phyloP scores from a whole-genome alignment of 2,888 invertebrate species.

The Apeira syringaria region DNA sequence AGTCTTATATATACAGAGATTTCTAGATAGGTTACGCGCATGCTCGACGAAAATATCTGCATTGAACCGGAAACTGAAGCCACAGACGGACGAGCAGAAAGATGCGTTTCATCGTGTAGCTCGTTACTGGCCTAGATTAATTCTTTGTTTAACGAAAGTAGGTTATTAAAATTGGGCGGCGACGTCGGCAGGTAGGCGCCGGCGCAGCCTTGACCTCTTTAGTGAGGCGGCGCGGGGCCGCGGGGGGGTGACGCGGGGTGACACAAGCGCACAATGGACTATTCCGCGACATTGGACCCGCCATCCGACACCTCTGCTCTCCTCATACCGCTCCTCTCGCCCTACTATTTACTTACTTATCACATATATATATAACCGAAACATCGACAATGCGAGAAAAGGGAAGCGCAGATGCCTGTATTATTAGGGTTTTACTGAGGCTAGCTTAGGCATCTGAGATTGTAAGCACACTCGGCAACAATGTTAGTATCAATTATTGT shows the following conservation, averaged over 20 bases:
- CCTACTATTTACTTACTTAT: constrained; percentile 6
- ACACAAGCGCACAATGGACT: constrained; percentile 61
- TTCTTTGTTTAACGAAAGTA: constrained; percentile 36
- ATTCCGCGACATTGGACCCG: constrained; percentile 70
- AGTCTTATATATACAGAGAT: too few species aligned
- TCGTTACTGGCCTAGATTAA: constrained; percentile 28
- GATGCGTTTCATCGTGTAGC: constrained; percentile 16
- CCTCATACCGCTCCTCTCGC: constrained; percentile 19
- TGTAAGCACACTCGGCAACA: too few species aligned
- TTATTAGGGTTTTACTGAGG: too few species aligned
- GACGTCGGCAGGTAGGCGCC: constrained; percentile 69
- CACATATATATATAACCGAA: constrained; percentile 6
- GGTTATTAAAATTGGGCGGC: constrained; percentile 44
- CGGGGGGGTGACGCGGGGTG: constrained; percentile 7
- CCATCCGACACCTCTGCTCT: constrained; percentile 41
- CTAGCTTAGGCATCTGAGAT: too few species aligned
- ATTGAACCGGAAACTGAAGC: constrained; percentile 15
- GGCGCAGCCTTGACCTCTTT: constrained; percentile 72
- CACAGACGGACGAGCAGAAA: constrained; percentile 18
- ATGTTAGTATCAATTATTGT: too few species aligned
- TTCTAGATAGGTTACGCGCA: constrained; percentile 25
- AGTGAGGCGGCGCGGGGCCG: constrained; percentile 37
- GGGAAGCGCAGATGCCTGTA: too few species aligned
- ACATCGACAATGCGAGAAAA: too few species aligned
- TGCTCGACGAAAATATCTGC: constrained; percentile 19